phyloP scores from a whole-genome alignment of 2,113 vertebrate species.

The Sapajus apella region DNA sequence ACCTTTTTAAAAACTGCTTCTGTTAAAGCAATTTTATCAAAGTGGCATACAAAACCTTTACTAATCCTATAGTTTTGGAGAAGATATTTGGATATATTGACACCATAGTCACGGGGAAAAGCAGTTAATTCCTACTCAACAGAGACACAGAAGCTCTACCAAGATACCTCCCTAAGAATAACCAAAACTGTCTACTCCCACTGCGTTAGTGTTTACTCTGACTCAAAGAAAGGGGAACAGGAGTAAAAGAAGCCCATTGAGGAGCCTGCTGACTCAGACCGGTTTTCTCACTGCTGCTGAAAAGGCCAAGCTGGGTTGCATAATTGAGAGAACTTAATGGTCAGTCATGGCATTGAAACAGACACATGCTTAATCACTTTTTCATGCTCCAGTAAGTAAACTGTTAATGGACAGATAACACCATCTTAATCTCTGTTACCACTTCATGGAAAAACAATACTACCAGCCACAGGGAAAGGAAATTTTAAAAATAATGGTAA shows the following conservation, averaged over 20 bases:
- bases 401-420: conserved; percentile 62
- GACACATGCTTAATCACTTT: conserved; percentile 45
- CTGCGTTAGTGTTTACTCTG: background rate
- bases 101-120: background rate
- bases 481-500: background rate
- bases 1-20: background rate
- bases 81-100: background rate
- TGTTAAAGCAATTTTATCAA: background rate
- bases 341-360: background rate
- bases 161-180: conserved; percentile 57
- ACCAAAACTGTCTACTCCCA: background rate
- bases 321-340: conserved; percentile 26
- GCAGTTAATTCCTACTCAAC: background rate
- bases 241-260: background rate
- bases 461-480: background rate
- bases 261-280: conserved; percentile 44
- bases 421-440: conserved; percentile 49
- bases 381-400: conserved; percentile 62
- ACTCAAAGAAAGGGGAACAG: background rate
- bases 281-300: conserved; percentile 12
- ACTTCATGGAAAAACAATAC: conserved; percentile 65
- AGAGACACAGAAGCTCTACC: background rate
- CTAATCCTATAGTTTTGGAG: background rate
- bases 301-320: background rate
- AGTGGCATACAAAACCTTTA: background rate